phyloP scores from a whole-genome alignment of 2,888 invertebrate species.

The Dastarcus helophoroides region DNA sequence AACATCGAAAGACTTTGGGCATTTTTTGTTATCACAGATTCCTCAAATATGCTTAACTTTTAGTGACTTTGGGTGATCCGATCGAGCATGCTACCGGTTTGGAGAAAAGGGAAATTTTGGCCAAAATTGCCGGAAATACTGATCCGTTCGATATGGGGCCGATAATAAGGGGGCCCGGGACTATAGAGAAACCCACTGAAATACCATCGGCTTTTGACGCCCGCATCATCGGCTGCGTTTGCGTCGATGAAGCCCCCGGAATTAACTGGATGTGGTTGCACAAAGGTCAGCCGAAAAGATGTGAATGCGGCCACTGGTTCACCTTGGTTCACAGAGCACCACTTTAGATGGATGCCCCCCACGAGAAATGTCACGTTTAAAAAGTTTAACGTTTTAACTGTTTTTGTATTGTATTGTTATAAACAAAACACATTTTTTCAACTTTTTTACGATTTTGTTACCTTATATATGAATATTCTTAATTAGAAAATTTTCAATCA shows the following conservation, averaged over 20 bases:
- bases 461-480: too few species aligned
- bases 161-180: slow-evolving; percentile 65
- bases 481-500: too few species aligned
- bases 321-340: slow-evolving; percentile 72
- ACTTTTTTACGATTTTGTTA: too few species aligned
- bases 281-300: slow-evolving; percentile 79
- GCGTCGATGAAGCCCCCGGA: slow-evolving; percentile 83
- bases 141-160: slow-evolving; percentile 79
- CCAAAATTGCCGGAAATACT: slow-evolving; percentile 77
- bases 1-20: too few species aligned
- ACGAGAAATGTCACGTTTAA: too few species aligned
- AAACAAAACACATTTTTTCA: too few species aligned
- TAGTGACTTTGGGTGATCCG: slow-evolving; percentile 71
- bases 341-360: slow-evolving; percentile 41
- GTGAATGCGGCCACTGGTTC: slow-evolving; percentile 96
- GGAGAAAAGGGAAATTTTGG: slow-evolving; percentile 81
- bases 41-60: too few species aligned
- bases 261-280: slow-evolving; percentile 95
- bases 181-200: slow-evolving; percentile 74
- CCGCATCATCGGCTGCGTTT: slow-evolving; percentile 89
- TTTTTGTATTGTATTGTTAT: too few species aligned
- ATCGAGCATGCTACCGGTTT: slow-evolving; percentile 88
- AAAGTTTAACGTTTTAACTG: too few species aligned
- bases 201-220: slow-evolving; percentile 85
- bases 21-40: too few species aligned